A percentile compares a stretch with the other conserved stretches of the same genome.
phyloP scores from a whole-genome alignment of 2,797 vertebrate species.

The Syngnathus rostellatus region DNA sequence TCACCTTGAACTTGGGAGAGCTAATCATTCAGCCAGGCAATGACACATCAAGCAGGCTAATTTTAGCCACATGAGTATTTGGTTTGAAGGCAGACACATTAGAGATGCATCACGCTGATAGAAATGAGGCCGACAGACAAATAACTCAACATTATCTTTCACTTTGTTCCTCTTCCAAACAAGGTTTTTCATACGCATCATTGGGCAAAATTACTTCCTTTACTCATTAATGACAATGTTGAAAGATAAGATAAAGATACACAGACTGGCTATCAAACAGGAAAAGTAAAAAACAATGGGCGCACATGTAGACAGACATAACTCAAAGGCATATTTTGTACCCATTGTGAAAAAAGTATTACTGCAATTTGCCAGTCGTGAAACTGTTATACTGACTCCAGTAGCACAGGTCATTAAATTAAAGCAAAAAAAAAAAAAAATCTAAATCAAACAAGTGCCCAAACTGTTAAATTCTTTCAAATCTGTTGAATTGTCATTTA shows the following conservation, averaged over 20 bases:
- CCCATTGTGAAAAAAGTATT: no score
- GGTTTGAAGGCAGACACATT: constrained; percentile 9
- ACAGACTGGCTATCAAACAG: no score
- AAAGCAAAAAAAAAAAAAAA: no score
- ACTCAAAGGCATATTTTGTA: no score
- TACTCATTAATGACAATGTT: neutral
- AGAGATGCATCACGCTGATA: neutral
- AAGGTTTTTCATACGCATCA: neutral
- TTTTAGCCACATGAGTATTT: constrained; percentile 26
- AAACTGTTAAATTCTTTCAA: no score
- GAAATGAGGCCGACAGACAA: neutral
- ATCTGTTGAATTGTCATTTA: no score
- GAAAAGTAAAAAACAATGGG: no score
- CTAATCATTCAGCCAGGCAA: constrained; percentile 38
- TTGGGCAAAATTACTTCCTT: neutral
- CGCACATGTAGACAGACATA: no score
- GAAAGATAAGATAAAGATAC: neutral
- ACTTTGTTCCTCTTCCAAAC: neutral
- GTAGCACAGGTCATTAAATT: neutral
- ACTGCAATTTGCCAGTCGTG: no score
- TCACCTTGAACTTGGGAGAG: constrained; percentile 45
- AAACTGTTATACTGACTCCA: neutral
- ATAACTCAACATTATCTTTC: neutral
- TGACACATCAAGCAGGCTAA: constrained; percentile 18
- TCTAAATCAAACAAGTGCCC: no score